Percentiles rank a stretch among this genome's conserved stretches.
Evolutionary conservation across 2,113 vertebrate species (phyloP).

Genomic region (Theropithecus gelada): DNA sequence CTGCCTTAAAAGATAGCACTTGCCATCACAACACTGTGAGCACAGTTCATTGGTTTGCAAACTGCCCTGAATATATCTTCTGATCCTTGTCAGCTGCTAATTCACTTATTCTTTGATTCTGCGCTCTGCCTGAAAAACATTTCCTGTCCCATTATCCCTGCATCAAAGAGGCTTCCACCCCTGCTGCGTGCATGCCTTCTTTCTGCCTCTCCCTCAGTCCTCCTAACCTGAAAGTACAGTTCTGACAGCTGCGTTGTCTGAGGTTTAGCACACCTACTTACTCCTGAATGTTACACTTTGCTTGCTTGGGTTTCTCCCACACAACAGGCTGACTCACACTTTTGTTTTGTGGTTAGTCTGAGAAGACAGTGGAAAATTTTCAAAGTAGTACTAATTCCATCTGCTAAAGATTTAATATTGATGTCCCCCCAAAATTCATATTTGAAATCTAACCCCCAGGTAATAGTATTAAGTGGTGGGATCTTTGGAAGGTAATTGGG

Average conservation of each 20-base stretch:
- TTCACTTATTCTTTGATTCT: background rate
- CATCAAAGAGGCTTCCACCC: background rate
- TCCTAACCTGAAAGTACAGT: background rate
- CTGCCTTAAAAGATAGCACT: background rate
- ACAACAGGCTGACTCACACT: background rate
- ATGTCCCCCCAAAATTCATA: background rate
- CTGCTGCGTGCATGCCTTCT: background rate
- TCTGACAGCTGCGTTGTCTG: background rate
- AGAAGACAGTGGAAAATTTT: conserved; percentile 4
- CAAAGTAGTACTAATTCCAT: background rate
- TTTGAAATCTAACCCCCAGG: background rate
- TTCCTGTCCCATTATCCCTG: background rate
- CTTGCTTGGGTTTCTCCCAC: background rate
- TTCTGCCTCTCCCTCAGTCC: background rate
- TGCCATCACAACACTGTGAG: background rate
- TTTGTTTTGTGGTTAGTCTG: background rate
- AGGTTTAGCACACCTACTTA: background rate
- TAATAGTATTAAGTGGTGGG: background rate
- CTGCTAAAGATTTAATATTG: background rate
- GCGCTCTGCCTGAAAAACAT: background rate
- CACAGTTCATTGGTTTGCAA: background rate
- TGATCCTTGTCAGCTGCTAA: background rate
- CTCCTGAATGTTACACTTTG: background rate
- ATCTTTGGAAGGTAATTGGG: background rate
- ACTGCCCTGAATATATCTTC: background rate